Evolutionary conservation across 2,888 invertebrate genomes (phyloP), one percentile per base, ranked within the genome.

Genomic region (Caenorhabditis becei): DNA sequence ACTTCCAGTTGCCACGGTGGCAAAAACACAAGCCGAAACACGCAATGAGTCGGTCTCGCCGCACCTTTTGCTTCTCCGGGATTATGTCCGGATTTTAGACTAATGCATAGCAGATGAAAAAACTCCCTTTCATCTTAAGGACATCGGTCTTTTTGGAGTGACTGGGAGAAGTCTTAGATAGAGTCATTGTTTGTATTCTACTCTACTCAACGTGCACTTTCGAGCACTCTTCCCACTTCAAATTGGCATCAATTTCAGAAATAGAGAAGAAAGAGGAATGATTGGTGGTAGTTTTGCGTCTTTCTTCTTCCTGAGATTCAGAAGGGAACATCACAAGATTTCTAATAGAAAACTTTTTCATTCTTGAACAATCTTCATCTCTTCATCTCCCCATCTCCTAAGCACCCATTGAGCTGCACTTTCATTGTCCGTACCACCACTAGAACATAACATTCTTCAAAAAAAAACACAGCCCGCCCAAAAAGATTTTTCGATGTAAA

Each of bases 361-460:
- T 41, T 41, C 14, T 14, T 11, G 7, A 14, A 14, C 14, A 2
- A 7, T 11, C 41, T 41, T 41, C 41, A 41, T 41, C 23, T 59
- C 41, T 41, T 59, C n/a, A 3, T 41, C 16, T 58, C 35, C 11
- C 5, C 2, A 41, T 10, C 26, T 3, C 14, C 10, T 32, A 37
- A 75, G 75, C 28, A 59, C 75, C 61, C 59, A 66, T 75, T 65
- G 49, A 74, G 59, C 56, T 58, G 74, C 23, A 65, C 65, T 74
- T 70, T 61, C 58, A 72, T 63, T 72, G 49, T 63, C 47, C 11
- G 53, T 26, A 8, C 53, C 4, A 23, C 59, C 18, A 62, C 61
- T 44, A 24, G 61, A 62, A 44, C 20, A 35, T 10, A 35, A 35
- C 5, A 20, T 47, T 47, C 18, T 18, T 18, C 47, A 47, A 47